A percentile compares a stretch with the other conserved stretches of the same genome.
These are phyloP conservation scores for Microplitis deprimator DNA, from an alignment of 2,888 invertebrate species.

Conservation along the genomic window DNA sequence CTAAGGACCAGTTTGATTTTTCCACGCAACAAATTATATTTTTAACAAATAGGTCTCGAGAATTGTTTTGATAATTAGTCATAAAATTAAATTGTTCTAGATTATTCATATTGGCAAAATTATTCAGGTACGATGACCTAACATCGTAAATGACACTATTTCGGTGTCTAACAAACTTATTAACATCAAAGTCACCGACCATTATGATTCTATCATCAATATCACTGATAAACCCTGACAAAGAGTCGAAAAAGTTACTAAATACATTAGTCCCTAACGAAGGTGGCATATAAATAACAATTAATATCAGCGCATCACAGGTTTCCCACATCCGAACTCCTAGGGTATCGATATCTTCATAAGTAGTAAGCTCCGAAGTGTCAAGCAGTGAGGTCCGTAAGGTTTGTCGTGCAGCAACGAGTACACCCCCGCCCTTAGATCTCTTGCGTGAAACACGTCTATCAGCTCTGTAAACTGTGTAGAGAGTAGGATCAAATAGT, in stretches of 20 bases:
- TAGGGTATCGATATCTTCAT: background rate
- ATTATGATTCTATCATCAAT: background rate
- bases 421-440: background rate
- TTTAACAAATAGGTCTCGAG: background rate
- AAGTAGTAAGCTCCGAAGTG: background rate
- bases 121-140: background rate
- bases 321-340: background rate
- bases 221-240: background rate
- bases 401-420: background rate
- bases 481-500: background rate
- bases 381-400: background rate
- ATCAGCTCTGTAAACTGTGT: background rate
- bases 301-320: background rate
- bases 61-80: background rate
- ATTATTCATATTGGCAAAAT: background rate
- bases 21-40: background rate
- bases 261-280: background rate
- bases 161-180: background rate
- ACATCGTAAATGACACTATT: background rate
- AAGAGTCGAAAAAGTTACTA: background rate
- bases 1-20: background rate
- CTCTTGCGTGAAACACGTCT: background rate
- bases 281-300: background rate
- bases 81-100: background rate
- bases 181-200: background rate